phyloP scores from a whole-genome alignment of 2,113 vertebrate species.

The Bubo bubo region DNA sequence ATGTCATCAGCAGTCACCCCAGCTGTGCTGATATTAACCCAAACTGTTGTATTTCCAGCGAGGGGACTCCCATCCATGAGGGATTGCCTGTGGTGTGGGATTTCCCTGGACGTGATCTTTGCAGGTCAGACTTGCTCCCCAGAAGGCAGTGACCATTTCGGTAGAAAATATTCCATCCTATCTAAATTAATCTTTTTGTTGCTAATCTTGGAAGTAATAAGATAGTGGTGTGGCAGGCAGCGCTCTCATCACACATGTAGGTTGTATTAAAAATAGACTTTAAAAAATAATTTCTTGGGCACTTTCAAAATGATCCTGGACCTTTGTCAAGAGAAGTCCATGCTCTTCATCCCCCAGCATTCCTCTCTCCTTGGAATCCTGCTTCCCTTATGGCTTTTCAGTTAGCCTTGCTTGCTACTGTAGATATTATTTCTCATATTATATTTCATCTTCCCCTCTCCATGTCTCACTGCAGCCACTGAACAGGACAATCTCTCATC shows the following conservation, averaged over 20 bases:
- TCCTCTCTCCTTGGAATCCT: neutral
- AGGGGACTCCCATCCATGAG: neutral
- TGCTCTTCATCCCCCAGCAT: constrained; percentile 21
- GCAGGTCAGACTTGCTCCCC: neutral
- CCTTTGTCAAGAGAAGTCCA: neutral
- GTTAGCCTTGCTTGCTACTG: neutral
- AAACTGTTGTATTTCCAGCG: neutral
- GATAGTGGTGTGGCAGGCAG: neutral
- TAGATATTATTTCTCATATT: neutral
- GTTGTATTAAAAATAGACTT: constrained; percentile 64
- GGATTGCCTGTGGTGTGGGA: neutral
- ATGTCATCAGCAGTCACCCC: neutral
- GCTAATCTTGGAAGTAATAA: constrained; percentile 39
- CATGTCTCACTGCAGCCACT: neutral
- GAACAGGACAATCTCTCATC: neutral
- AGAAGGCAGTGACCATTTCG: neutral
- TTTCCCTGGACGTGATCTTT: neutral
- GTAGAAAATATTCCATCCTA: constrained; percentile 5
- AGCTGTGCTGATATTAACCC: neutral
- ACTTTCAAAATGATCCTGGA: constrained; percentile 30
- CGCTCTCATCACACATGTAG: neutral
- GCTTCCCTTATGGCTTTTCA: neutral
- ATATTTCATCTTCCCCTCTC: constrained; percentile 8
- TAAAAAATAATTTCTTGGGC: constrained; percentile 23
- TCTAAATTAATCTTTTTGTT: constrained; percentile 39